Base-by-base conservation (phyloP, 2,797 vertebrate species). In the Chloroceryle inda region DNA sequence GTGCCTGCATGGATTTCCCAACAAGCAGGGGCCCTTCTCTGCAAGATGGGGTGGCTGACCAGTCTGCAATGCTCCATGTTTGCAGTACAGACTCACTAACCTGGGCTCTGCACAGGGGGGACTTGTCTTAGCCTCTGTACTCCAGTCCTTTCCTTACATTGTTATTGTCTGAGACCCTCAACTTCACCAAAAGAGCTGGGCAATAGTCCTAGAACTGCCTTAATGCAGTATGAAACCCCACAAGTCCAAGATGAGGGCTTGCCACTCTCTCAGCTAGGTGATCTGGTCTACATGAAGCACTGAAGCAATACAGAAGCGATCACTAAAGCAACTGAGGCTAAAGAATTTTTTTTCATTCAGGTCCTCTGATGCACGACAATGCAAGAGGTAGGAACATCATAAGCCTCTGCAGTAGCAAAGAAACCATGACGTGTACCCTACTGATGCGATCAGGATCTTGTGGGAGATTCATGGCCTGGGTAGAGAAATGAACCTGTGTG, bases 51-150 rank as follows among this genome's bases (percentile, higher is more conserved):
- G 23, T 0, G 2, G 23, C 67, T 38, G n/a, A 40, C 79, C 44
- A 19, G 1, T 6, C 33, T 26, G 1, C 35, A 35, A 15, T 9
- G 24, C 31, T 35, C 56, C 5, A 5, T 3, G 23, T 19, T 55
- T 47, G 38, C 44, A 74, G 56, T 3, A 2, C n/a, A 31, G 35
- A 5, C 11, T 16, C 31, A 12, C 4, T 23, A 40, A 0, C 13
- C 26, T 0, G 0, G 21, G 22, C 61, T 55, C 50, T 76, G 66
- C 3, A 1, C 5, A 13, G 37, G 37, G 37, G 13, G 5, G 23
- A 59, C 19, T 23, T 31, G 31, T 5, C 35, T 71, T 55, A 24
- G 40, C 10, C 19, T 69, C 22, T 2, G 0, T 22, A 4, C 18
- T 63, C 16, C 49, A 40, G 21, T 12, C 7, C 22, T 86, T 59